Evolutionary conservation across 2,113 vertebrate genomes (phyloP), one percentile per base, ranked within the genome.

Genomic region (Bucco capensis): DNA sequence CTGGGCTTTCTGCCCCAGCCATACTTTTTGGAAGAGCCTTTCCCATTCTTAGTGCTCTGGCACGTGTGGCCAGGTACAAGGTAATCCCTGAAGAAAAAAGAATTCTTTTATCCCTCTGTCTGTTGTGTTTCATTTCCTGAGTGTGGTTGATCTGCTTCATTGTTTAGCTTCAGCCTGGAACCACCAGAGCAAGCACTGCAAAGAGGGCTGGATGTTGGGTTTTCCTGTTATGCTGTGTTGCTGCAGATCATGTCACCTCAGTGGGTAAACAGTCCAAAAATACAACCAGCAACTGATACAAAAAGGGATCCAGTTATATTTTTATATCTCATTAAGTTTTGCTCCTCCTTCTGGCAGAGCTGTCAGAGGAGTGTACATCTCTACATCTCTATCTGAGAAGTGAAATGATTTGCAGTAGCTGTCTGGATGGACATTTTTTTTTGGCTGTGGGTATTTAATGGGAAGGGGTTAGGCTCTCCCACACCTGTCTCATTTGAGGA

Each of bases 241-340:
- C 93, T 95, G 56, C 94, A 96, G 94, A 96, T 97, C 94, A 92
- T 92, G 95, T 97, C 95, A 90, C 76, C 76, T 94, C 94, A 54
- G 44, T 96, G 92, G 74, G 88, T 96, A 96, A 97, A 96, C 95
- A 96, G 65, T 86, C 74, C 84, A 92, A 86, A 95, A 96, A 96
- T 94, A 94, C 96, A 95, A 94, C 86, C 89, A 96, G 89, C 83
- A 95, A 97, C 96, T 27, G 89, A 83, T 90, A 75, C 67, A 91
- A 91, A 92, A 93, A 96, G 53, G 67, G 93, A 93, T 97, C 93
- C 83, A 92, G 86, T 95, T 97, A 94, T 95, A 92, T 93, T 93
- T 93, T 85, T 96, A 37, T 90, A 78, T 92, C 51, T 94, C 78
- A 86, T 78, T 88, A 89, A 51, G 69, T 93, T 89, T 91, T 2